phyloP scores from a whole-genome alignment of 2,797 vertebrate species.

The Staurois parvus region DNA sequence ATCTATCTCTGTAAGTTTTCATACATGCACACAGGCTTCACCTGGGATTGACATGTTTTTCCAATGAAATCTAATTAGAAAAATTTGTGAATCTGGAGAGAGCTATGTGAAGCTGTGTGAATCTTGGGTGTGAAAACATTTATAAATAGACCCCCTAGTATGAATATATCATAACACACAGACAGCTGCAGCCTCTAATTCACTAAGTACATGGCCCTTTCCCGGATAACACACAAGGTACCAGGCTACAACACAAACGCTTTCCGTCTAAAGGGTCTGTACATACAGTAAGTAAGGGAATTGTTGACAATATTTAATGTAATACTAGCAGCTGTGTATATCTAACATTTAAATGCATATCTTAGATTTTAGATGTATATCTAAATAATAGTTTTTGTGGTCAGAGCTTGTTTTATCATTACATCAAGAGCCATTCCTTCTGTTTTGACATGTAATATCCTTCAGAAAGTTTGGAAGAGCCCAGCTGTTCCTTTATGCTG shows the following conservation, averaged over 20 bases:
- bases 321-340: slow-evolving; percentile 20
- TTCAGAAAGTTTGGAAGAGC: not conserved
- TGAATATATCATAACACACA: not conserved
- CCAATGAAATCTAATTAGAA: no score
- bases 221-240: not conserved
- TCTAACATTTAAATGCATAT: not conserved
- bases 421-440: slow-evolving; percentile 5
- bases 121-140: no score
- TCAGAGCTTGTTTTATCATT: not conserved
- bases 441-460: slow-evolving; percentile 50
- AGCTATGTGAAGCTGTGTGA: no score
- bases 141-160: no score
- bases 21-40: no score
- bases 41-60: no score
- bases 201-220: not conserved
- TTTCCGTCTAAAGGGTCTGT: not conserved
- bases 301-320: not conserved
- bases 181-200: slow-evolving; percentile 12
- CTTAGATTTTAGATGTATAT: not conserved
- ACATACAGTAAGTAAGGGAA: not conserved
- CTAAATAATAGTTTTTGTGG: not conserved
- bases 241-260: not conserved
- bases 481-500: slow-evolving; percentile 41
- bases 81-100: no score
- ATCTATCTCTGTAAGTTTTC: no score